A percentile compares a stretch with the other conserved stretches of the same genome.
These are phyloP conservation scores for Pavo muticus DNA, from an alignment of 2,113 vertebrate species.

Conservation along the genomic window DNA sequence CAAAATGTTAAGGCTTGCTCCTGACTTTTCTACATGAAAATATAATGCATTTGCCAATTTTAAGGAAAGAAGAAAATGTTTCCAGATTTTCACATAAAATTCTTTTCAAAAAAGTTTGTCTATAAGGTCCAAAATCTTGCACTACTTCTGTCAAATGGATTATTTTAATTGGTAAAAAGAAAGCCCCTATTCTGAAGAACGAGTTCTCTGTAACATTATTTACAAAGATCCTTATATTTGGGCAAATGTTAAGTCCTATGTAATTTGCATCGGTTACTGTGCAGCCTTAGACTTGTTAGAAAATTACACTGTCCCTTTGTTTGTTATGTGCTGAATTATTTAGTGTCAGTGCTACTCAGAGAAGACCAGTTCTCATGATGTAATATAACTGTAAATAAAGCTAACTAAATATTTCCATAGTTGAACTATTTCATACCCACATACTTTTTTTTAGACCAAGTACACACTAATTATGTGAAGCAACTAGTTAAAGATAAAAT, in stretches of 20 bases:
- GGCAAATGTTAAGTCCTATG: not conserved
- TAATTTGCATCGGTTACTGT: not conserved
- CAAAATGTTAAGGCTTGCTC: not conserved
- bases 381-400: slow-evolving; percentile 12
- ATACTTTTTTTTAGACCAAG: not conserved
- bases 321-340: not conserved
- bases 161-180: not conserved
- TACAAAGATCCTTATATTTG: not conserved
- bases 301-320: not conserved
- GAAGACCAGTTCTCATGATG: not conserved
- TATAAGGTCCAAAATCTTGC: not conserved
- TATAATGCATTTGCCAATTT: not conserved
- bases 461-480: not conserved
- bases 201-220: rapidly evolving
- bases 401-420: not conserved
- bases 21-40: not conserved
- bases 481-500: not conserved
- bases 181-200: not conserved
- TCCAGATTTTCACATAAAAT: not conserved
- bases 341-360: not conserved
- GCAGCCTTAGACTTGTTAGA: not conserved
- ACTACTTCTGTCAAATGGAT: not conserved
- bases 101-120: not conserved
- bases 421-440: not conserved
- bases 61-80: not conserved